phyloP scores from a whole-genome alignment of 2,888 invertebrate genomes.

The Sylvicola fuscatus region DNA sequence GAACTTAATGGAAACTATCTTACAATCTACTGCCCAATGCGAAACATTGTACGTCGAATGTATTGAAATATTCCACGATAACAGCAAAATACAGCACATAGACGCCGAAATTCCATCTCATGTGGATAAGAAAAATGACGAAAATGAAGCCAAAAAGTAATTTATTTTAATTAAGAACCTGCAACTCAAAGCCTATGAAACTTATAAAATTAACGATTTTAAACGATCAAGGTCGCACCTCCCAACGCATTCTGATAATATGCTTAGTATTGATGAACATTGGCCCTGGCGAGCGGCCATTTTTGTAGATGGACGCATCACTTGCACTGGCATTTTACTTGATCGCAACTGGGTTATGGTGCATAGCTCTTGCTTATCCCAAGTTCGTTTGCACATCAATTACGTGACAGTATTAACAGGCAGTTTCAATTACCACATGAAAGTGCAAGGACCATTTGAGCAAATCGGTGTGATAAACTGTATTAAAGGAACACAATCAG shows the following conservation, averaged over 20 bases:
- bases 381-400: slow-evolving; percentile 15
- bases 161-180: no score
- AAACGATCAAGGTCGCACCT: no score
- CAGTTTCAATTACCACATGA: slow-evolving; percentile 35
- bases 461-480: slow-evolving; percentile 41
- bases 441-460: slow-evolving; percentile 43
- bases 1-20: no score
- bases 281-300: slow-evolving; percentile 61
- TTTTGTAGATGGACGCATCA: slow-evolving; percentile 44
- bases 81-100: no score
- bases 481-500: slow-evolving; percentile 33
- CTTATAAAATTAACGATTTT: no score
- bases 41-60: slow-evolving; percentile 20
- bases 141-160: no score
- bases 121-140: slow-evolving; percentile 17
- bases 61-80: not conserved
- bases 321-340: slow-evolving; percentile 47
- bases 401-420: slow-evolving; percentile 46
- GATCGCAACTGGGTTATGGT: slow-evolving; percentile 44
- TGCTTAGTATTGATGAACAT: slow-evolving; percentile 14
- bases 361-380: slow-evolving; percentile 29
- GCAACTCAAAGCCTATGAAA: no score
- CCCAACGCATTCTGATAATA: not conserved
- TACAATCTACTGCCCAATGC: slow-evolving; percentile 9
- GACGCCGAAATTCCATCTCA: slow-evolving; percentile 12